Percentiles rank a stretch among this genome's conserved stretches.
phyloP scores from a whole-genome alignment of 2,797 vertebrate genomes.

The Fistularia tabacaria region DNA sequence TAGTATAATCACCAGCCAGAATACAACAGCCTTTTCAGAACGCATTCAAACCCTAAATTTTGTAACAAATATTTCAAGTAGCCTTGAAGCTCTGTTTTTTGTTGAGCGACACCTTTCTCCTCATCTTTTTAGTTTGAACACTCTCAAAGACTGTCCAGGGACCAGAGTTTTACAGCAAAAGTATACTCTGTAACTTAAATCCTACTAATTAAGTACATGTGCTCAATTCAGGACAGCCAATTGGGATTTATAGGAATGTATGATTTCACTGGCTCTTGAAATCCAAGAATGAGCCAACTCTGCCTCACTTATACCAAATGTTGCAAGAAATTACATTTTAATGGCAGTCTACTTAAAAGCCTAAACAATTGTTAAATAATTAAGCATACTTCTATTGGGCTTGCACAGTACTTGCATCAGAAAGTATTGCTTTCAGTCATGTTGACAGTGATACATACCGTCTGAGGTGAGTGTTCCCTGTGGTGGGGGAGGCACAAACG shows the following conservation, averaged over 20 bases:
- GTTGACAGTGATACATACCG: conserved; percentile 68
- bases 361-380: too few relatives aligned
- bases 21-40: too few relatives aligned
- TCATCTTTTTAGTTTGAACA: too few relatives aligned
- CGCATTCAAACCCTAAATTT: too few relatives aligned
- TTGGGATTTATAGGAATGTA: conserved; percentile 55
- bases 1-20: too few relatives aligned
- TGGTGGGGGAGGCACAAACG: conserved; percentile 82
- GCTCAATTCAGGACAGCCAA: conserved; percentile 31
- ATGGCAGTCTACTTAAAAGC: not conserved
- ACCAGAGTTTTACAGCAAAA: conserved; percentile 10
- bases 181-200: conserved; percentile 15
- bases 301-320: conserved; percentile 29
- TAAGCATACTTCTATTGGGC: not conserved
- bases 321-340: conserved; percentile 23
- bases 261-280: conserved; percentile 50
- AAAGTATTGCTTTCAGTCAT: not conserved
- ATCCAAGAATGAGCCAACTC: conserved; percentile 47
- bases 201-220: conserved; percentile 51
- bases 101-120: too few relatives aligned
- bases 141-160: too few relatives aligned
- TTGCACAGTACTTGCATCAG: not conserved
- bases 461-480: conserved; percentile 86
- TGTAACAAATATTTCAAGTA: too few relatives aligned
- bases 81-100: too few relatives aligned